Conservation (phyloP, 2,888 invertebrate species). For the Pristionchus arcanus region DNA sequence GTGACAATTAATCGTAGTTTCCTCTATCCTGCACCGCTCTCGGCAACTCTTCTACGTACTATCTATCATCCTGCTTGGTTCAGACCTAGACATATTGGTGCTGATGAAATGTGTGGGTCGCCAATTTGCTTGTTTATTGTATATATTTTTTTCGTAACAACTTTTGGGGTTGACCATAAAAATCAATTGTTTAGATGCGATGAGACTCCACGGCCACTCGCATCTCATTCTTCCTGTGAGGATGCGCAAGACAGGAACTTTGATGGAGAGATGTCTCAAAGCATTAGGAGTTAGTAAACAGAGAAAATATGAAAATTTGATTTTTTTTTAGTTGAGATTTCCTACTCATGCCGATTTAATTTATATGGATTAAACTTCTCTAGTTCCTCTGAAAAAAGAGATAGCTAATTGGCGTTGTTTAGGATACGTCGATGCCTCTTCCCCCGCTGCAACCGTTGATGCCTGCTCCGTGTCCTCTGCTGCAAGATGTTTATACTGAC, state of each 20-base stretch:
- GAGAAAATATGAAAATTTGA: neutral
- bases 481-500: neutral
- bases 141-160: neutral
- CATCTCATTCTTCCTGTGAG: neutral
- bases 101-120: neutral
- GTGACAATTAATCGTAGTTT: neutral
- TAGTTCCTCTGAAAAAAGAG: no score
- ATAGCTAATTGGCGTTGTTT: no score
- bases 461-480: neutral
- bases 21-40: neutral
- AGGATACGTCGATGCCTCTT: constrained; percentile 18
- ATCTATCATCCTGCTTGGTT: constrained; percentile 1
- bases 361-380: no score
- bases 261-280: neutral
- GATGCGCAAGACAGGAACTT: neutral
- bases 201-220: neutral
- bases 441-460: constrained; percentile 9
- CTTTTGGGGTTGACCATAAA: no score
- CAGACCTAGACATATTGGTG: neutral
- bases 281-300: neutral
- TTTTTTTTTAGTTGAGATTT: neutral
- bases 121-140: neutral
- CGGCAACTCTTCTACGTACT: neutral
- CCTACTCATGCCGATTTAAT: neutral
- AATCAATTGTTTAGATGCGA: neutral